Percentiles rank a stretch among this genome's conserved stretches.
Evolutionary conservation across 2,113 vertebrate genomes (phyloP).

Genomic region (Mesitornis unicolor): DNA sequence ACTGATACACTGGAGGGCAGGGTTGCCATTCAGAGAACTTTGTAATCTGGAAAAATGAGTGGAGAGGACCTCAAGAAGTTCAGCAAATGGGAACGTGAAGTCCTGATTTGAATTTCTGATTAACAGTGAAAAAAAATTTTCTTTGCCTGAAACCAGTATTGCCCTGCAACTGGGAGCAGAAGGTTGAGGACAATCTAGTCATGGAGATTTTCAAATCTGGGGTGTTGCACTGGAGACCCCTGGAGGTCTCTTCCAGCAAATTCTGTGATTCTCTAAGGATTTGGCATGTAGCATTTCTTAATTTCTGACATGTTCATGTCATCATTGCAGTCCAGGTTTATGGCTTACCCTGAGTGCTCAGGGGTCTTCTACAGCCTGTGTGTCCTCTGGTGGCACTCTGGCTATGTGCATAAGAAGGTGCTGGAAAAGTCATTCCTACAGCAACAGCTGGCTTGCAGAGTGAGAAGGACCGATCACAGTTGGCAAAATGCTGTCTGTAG

Average conservation of each 20-base stretch:
- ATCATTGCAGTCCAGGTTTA: neutral
- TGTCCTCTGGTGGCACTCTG: neutral
- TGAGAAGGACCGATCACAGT: neutral
- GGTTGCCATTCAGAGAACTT: neutral
- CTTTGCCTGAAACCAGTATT: neutral
- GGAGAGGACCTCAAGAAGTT: neutral
- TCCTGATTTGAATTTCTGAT: neutral
- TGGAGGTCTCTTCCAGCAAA: neutral
- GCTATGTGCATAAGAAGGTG: accelerated
- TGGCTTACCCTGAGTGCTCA: neutral
- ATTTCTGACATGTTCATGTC: accelerated
- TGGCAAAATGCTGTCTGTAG: neutral
- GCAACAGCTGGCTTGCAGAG: neutral
- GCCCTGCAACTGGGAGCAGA: neutral
- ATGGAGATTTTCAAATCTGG: neutral
- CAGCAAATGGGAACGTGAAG: neutral
- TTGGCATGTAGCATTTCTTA: neutral
- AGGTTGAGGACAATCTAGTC: neutral
- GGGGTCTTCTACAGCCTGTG: accelerated
- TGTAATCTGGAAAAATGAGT: neutral
- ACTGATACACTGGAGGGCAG: neutral
- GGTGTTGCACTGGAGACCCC: neutral
- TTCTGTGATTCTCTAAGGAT: neutral
- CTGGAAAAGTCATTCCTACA: accelerated
- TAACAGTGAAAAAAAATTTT: neutral